phyloP scores from a whole-genome alignment of 2,888 invertebrate genomes.

The Falcaria lacertinaria region DNA sequence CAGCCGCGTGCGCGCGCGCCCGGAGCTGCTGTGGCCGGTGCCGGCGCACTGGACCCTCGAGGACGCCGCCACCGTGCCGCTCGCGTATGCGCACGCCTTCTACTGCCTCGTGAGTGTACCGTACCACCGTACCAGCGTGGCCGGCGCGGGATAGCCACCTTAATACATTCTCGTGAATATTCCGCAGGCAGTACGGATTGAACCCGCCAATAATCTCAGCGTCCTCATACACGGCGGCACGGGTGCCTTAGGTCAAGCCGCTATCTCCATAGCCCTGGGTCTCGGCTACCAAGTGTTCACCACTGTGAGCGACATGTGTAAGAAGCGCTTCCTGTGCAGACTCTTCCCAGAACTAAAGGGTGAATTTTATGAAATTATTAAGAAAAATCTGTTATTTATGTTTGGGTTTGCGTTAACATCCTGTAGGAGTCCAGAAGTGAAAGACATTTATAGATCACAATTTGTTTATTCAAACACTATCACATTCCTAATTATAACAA shows the following conservation, averaged over 20 bases:
- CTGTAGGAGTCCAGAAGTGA: too few species aligned
- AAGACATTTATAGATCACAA: too few species aligned
- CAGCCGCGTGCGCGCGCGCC: slow-evolving; percentile 72
- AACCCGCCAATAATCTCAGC: too few species aligned
- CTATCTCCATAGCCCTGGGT: slow-evolving; percentile 30
- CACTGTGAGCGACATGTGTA: slow-evolving; percentile 35
- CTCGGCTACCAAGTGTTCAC: slow-evolving; percentile 30
- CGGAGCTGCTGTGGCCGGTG: slow-evolving; percentile 81
- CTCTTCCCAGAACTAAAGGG: slow-evolving; percentile 30
- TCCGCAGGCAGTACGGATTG: too few species aligned
- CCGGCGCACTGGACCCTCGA: slow-evolving; percentile 84
- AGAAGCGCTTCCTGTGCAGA: slow-evolving; percentile 33
- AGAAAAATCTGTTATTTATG: too few species aligned
- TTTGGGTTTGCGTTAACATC: too few species aligned
- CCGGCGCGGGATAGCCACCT: background rate
- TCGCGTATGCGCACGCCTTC: slow-evolving; percentile 82
- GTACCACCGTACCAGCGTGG: too few species aligned
- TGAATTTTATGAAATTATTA: slow-evolving; percentile 12
- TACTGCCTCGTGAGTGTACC: slow-evolving; percentile 40
- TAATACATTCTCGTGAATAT: too few species aligned
- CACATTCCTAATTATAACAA: too few species aligned
- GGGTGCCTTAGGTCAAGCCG: slow-evolving; percentile 36
- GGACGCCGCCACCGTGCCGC: slow-evolving; percentile 87
- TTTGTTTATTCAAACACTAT: too few species aligned
- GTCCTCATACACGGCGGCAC: slow-evolving; percentile 27